A percentile compares a stretch with the other conserved stretches of the same genome.
These are phyloP conservation scores for Epinephelus coioides DNA, from an alignment of 2,797 vertebrate species.

Conservation along the genomic window DNA sequence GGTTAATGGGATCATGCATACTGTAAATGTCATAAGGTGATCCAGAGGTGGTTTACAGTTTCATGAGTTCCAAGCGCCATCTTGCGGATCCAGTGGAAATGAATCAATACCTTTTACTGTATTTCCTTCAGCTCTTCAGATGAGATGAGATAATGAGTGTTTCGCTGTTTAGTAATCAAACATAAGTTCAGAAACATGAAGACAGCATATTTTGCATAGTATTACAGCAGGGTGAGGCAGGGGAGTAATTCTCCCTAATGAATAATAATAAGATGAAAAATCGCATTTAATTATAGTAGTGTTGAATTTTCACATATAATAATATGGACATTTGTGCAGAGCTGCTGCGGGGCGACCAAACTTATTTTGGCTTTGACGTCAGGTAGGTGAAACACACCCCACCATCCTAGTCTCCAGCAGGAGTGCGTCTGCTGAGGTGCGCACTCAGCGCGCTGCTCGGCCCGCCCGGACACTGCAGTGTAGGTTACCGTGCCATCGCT, in stretches of 20 bases:
- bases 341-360: background rate
- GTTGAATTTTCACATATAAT: background rate
- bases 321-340: background rate
- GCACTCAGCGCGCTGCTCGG: conserved; percentile 51
- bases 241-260: background rate
- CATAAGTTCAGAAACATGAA: background rate
- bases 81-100: conserved; percentile 37
- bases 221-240: background rate
- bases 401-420: conserved; percentile 49
- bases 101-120: background rate
- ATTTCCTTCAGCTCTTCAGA: no score
- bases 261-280: background rate
- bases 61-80: conserved; percentile 45
- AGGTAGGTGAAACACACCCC: conserved; percentile 60
- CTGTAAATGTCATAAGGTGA: background rate
- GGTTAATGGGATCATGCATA: no score
- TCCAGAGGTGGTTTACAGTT: background rate
- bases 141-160: no score
- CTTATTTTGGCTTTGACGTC: conserved; percentile 68
- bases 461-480: conserved; percentile 73
- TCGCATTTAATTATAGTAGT: background rate
- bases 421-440: conserved; percentile 54
- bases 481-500: conserved; percentile 55
- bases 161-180: no score
- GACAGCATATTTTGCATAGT: background rate